Base-by-base conservation (phyloP, 2,113 vertebrate species). In the Passer domesticus region DNA sequence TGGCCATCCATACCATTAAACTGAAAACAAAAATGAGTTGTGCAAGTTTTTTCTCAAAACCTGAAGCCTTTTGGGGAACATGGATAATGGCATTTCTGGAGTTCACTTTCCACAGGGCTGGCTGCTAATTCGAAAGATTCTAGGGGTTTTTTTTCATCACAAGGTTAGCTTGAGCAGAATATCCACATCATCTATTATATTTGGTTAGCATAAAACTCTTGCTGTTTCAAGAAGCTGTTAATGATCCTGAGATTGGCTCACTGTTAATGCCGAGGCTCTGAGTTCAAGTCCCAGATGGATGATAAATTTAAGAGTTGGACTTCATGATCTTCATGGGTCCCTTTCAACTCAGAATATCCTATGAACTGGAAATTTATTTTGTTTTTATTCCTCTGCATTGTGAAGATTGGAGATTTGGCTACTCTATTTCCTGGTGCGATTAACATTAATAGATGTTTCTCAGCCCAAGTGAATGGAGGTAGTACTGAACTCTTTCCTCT, bases 381-480 rank as follows among this genome's bases (percentile, higher is more conserved):
- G 41, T 2, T 1, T 78, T 3, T 70, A 17, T 87, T 67, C 9
- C 23, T 10, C 39, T 64, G 18, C 12, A 10, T 50, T 53, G 30
- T 37, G 13, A 49, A 75, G 25, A 46, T 13, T 33, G 9, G 35
- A 53, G 11, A 5, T 55, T 67, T 85, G 28, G 7, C 52, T 74
- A 22, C 17, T 5, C 0, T 69, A 39, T 87, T 74, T 78, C 24
- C 15, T 74, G 2, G 1, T 67, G 25, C 0, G 0, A 7, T 53
- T 75, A 90, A 22, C 12, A 31, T 53, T 79, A 43, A 27, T 30
- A 75, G 33, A 27, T 66, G 8, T 73, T 69, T 87, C 30, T 82
- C 31, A 63, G 8, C 15, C 6, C 10, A 70, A 50, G 20, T 30
- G n/a, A 62, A 62, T n/a, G 39, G 39, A 63, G 30, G 4, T 59